Evolutionary conservation across 2,888 invertebrate genomes (phyloP), one percentile per base, ranked within the genome.

Genomic region (Cryptosula pallasiana): DNA sequence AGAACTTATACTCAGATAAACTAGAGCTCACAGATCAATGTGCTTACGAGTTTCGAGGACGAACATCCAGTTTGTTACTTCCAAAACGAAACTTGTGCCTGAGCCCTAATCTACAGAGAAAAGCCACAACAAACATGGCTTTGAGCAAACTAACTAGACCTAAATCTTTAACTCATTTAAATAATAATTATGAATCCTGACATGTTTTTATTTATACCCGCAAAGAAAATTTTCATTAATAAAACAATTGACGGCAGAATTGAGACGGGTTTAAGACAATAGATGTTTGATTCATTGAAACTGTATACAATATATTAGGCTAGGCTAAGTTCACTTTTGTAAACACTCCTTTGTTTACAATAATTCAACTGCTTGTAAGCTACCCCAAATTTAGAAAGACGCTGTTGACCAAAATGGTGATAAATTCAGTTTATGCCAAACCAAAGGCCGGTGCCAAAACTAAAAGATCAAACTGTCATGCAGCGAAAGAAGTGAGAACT

Each of bases 41-140:
- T n/a, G 34, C 13, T 13, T 32, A 63, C 27, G 63, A 63, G n/a
- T 63, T 63, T 63, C 2, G 63, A 34, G 63, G 63, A 5, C 2
- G 63, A 32, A 34, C 63, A 2, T 63, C 63, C n/a, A 63, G 63
- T 63, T 34, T 63, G 9, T n/a, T 63, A n/a, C 63, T 63, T 63
- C 63, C 63, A 32, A 27, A 34, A 27, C 25, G 32, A 63, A 63
- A 27, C 16, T 16, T 13, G 32, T 32, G 20, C 25, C 27, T 63
- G 9, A 63, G 63, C 32, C 63, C 63, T 1, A 63, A 34, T 3
- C 32, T 63, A 63, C 63, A 63, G 2, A 27, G 63, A 27, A 34
- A 27, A 63, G 63, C 63, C 3, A 63, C 63, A 63, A 63, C 63
- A 32, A 63, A 63, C 32, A 27, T 16, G n/a, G 32, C 63, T 27